phyloP scores from a whole-genome alignment of 2,797 vertebrate species.

The Synanceia verrucosa region DNA sequence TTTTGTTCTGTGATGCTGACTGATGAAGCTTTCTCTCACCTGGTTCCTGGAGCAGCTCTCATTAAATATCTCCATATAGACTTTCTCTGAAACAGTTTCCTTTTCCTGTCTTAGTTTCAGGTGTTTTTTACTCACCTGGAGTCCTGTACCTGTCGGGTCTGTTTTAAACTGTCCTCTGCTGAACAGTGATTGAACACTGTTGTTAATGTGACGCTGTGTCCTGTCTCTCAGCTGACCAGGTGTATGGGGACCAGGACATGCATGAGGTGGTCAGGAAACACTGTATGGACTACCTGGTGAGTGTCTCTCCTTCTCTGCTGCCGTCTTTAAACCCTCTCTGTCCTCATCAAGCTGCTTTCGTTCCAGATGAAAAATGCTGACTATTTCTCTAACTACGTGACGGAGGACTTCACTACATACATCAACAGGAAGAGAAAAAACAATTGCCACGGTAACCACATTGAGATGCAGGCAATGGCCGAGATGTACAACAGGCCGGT shows the following conservation, averaged over 20 bases:
- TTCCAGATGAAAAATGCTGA: conserved; percentile 93
- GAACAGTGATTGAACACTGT: no score
- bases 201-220: no score
- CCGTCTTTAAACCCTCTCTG: neutral
- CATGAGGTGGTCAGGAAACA: conserved; percentile 95
- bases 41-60: no score
- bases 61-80: no score
- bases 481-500: conserved; percentile 97
- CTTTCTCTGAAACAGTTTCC: no score
- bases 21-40: no score
- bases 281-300: conserved; percentile 97
- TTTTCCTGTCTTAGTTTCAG: no score
- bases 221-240: conserved; percentile 87
- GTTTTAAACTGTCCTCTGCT: no score
- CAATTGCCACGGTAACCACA: conserved; percentile 96
- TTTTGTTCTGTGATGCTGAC: no score
- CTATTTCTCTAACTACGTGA: conserved; percentile 96
- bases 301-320: conserved; percentile 33
- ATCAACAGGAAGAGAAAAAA: conserved; percentile 96
- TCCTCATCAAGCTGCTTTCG: neutral
- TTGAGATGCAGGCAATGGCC: conserved; percentile 97
- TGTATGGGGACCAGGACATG: conserved; percentile 96
- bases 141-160: no score
- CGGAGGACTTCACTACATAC: conserved; percentile 95
- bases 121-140: no score